phyloP scores from a whole-genome alignment of 2,113 vertebrate species.

The Mustela nigripes region DNA sequence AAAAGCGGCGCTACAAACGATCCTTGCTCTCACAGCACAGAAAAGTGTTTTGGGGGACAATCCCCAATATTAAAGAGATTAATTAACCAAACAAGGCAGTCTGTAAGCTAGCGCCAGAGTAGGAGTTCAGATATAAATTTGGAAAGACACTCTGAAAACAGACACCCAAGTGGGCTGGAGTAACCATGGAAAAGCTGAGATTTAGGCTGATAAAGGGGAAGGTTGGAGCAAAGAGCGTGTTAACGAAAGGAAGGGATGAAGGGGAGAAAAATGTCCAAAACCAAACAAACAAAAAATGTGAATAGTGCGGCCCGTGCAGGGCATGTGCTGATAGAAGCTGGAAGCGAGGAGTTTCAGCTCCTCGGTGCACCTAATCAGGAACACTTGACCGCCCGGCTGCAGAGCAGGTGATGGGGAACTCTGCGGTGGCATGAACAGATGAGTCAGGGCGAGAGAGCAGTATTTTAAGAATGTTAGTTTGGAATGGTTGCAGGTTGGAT shows the following conservation, averaged over 20 bases:
- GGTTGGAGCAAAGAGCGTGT: neutral
- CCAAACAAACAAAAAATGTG: neutral
- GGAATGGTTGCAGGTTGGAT: neutral
- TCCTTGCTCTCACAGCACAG: neutral
- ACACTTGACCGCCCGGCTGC: neutral
- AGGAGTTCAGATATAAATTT: neutral
- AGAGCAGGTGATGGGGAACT: neutral
- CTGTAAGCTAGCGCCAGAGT: neutral
- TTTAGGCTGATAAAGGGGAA: neutral
- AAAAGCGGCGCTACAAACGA: neutral
- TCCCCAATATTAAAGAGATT: neutral
- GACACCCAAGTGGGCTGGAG: neutral
- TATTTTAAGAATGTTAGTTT: slow-evolving; percentile 58
- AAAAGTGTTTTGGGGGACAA: neutral
- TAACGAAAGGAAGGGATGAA: neutral
- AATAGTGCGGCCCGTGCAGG: neutral
- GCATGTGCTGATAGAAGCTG: too few species aligned
- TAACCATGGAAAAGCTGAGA: neutral
- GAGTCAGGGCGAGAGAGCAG: neutral
- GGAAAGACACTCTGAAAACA: neutral
- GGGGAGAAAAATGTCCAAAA: neutral
- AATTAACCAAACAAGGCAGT: neutral
- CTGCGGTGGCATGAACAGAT: neutral
- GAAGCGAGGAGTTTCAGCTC: neutral
- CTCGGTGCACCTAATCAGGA: neutral